Evolutionary conservation across 2,888 invertebrate genomes (phyloP), one percentile per base, ranked within the genome.

Genomic region (Herminia tarsipennalis): DNA sequence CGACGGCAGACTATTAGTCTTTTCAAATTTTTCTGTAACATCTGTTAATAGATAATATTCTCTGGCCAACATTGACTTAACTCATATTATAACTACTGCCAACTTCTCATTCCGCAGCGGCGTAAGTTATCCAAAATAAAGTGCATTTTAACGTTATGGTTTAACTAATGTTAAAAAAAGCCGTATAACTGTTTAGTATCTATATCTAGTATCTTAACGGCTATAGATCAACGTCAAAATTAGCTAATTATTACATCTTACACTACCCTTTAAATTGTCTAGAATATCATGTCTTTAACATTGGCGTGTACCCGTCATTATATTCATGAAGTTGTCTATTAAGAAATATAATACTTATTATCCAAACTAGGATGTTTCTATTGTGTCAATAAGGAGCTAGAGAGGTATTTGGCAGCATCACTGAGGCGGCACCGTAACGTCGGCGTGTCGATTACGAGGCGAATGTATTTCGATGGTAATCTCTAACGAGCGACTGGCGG

Each of bases 381-480:
- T 49, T 21, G 24, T 27, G 34, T 30, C 20, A 42, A 41, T 42
- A 48, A 38, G 47, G 47, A 46, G 40, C 34, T 33, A 32, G 21
- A 21, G 29, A 35, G 17, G 24, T 42, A 42, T 42, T 42, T 42
- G 41, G 41, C 41, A 41, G 41, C 41, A 73, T 72, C 73, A 78
- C 75, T 78, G 76, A 76, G 70, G 72, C 67, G 66, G 71, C 66
- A 70, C 70, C 82, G 83, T 83, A 83, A 82, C 82, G 84, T 73
- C 74, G 75, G 75, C 77, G 83, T 77, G 83, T 83, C 83, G 83
- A 84, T 85, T 84, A 85, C 86, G 78, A 81, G 68, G 69, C 81
- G 79, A 84, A 81, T 78, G 79, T 83, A 78, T 78, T 73, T 79
- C 81, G 88, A 87, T 87, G 76, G 73, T 85, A 82, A 87, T 88